These are phyloP conservation scores for Tolypeutes matacus DNA, from an alignment of 2,797 vertebrate species.

Conservation along the genomic window DNA sequence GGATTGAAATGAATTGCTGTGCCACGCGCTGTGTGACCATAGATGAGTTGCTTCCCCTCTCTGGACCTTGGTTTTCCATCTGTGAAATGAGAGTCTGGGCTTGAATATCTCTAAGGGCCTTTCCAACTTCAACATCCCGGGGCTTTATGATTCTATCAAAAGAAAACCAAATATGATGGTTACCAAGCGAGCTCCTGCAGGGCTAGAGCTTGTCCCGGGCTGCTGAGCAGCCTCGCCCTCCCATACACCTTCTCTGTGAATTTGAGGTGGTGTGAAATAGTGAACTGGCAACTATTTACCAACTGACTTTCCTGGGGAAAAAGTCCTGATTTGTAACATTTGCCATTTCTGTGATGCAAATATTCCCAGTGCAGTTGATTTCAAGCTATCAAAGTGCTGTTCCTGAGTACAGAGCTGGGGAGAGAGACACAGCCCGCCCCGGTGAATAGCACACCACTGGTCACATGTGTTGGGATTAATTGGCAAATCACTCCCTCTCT, in stretches of 20 bases:
- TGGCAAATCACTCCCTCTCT: not conserved
- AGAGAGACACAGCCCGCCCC: not conserved
- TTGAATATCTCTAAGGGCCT: not conserved
- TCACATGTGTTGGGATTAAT: not conserved
- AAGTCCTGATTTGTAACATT: slow-evolving; percentile 32
- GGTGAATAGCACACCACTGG: not conserved
- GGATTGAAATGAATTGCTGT: not conserved
- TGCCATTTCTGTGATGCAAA: slow-evolving; percentile 71
- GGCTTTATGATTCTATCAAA: not conserved
- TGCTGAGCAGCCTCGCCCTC: not conserved
- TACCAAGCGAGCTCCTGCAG: not conserved
- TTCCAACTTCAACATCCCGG: not conserved
- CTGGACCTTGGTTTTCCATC: not conserved
- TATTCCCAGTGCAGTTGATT: not conserved
- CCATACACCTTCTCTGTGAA: not conserved
- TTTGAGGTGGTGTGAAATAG: not conserved
- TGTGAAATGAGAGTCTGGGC: not conserved
- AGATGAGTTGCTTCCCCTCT: slow-evolving; percentile 54
- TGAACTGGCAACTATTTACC: slow-evolving; percentile 12
- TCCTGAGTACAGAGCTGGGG: not conserved
- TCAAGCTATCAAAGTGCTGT: slow-evolving; percentile 41
- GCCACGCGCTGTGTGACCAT: slow-evolving; percentile 27
- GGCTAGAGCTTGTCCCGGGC: not conserved
- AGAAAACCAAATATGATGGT: not conserved
- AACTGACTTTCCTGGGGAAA: not conserved